Evolutionary conservation across 1,140 invertebrate genomes (phyloP).

Genomic region (Macrobrachium nipponense): DNA sequence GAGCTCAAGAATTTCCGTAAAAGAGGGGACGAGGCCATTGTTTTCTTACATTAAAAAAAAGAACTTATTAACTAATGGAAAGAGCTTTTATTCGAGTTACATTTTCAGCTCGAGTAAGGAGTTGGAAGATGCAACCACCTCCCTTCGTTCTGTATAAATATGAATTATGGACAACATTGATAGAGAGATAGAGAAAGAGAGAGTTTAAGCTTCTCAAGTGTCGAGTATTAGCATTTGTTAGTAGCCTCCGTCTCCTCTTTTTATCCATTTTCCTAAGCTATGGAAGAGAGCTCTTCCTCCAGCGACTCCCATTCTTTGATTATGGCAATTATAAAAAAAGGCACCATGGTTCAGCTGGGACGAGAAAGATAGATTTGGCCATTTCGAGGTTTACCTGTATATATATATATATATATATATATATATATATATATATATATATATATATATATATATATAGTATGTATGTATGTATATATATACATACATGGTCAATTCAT

Average conservation of each 20-base stretch:
- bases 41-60: too few species aligned
- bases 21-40: too few species aligned
- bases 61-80: too few species aligned
- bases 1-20: too few species aligned
- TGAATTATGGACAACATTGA: too few species aligned
- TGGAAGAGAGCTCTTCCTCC: background rate
- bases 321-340: slow-evolving; percentile 25
- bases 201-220: too few species aligned
- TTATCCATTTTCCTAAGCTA: background rate
- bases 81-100: too few species aligned
- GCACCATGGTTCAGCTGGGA: slow-evolving; percentile 25
- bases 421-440: slow-evolving; percentile 1
- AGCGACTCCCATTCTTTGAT: slow-evolving; percentile 33
- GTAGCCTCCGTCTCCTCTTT: background rate
- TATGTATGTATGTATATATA: slow-evolving; percentile 20
- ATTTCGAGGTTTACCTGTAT: slow-evolving; percentile 3
- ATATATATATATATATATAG: slow-evolving; percentile 12
- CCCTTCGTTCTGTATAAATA: too few species aligned
- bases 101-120: too few species aligned
- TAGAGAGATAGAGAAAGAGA: too few species aligned
- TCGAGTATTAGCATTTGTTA: background rate
- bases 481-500: background rate
- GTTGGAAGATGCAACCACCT: too few species aligned
- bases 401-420: slow-evolving; percentile 10
- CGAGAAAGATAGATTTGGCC: slow-evolving; percentile 24